phyloP scores from a whole-genome alignment of 1,140 invertebrate genomes.

The Solenopsis invicta region DNA sequence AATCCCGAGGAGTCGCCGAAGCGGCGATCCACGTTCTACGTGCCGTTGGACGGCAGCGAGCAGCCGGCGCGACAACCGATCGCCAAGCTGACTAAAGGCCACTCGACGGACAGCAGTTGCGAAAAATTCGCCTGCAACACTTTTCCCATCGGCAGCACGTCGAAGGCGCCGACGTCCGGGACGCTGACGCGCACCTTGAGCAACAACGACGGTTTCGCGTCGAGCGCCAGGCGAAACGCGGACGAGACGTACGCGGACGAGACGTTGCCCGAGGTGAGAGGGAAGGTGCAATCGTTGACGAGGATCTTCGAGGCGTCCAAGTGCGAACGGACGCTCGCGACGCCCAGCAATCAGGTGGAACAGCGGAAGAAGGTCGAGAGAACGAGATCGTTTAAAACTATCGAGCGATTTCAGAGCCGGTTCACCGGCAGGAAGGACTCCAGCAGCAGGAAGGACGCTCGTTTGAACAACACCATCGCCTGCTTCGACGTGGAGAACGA shows the following conservation, averaged over 20 bases:
- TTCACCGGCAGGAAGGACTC: constrained; percentile 82
- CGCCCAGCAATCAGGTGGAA: constrained; percentile 35
- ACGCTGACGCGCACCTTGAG: constrained; percentile 79
- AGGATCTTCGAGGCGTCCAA: constrained; percentile 84
- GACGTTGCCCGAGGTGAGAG: constrained; percentile 74
- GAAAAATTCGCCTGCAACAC: constrained; percentile 82
- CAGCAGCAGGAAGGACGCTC: constrained; percentile 72
- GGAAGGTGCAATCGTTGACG: constrained; percentile 85
- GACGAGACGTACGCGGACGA: constrained; percentile 56
- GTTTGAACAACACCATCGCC: constrained; percentile 80
- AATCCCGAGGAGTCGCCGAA: constrained; percentile 83
- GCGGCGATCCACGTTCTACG: constrained; percentile 87
- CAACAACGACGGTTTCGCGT: constrained; percentile 76
- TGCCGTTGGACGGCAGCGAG: constrained; percentile 83
- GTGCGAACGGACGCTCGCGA: constrained; percentile 26
- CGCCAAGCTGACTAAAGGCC: constrained; percentile 75
- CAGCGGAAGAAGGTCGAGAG: constrained; percentile 84
- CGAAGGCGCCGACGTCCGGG: constrained; percentile 46
- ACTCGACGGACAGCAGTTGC: constrained; percentile 45
- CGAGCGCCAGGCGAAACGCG: constrained; percentile 25
- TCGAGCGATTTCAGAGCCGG: constrained; percentile 84
- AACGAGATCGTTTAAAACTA: constrained; percentile 85
- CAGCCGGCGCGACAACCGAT: constrained; percentile 77
- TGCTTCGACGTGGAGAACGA: constrained; percentile 75
- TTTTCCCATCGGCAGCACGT: constrained; percentile 74